These are phyloP conservation scores for Motacilla tschutschensis DNA, from an alignment of 2,113 vertebrate species.

Conservation along the genomic window DNA sequence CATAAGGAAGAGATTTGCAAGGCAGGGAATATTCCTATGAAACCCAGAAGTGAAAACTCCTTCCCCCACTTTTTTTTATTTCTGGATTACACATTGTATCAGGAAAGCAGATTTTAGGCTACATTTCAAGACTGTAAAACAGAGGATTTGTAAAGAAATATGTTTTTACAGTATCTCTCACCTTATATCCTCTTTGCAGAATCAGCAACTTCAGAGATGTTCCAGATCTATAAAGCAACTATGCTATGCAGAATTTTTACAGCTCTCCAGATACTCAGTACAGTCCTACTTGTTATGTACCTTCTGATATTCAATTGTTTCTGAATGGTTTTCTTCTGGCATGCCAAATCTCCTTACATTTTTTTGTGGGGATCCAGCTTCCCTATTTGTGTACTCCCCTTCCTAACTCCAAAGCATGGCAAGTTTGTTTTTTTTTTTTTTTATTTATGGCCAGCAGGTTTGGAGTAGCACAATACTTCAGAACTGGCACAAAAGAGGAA, in stretches of 20 bases:
- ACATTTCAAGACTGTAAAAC: neutral
- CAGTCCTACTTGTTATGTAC: neutral
- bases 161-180: neutral
- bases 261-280: neutral
- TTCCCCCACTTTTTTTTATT: neutral
- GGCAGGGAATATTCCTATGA: neutral
- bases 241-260: neutral
- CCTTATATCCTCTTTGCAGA: neutral
- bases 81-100: neutral
- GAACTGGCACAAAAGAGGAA: neutral
- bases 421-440: too few species aligned
- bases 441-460: neutral
- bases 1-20: conserved; percentile 30
- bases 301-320: neutral
- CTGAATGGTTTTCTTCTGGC: neutral
- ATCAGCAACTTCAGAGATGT: neutral
- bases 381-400: fast-evolving
- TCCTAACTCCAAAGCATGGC: fast-evolving
- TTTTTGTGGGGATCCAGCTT: neutral
- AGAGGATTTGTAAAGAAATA: neutral
- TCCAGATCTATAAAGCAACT: neutral
- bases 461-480: neutral
- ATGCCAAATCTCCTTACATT: neutral
- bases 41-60: neutral
- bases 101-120: conserved; percentile 4